Evolutionary conservation across 2,797 vertebrate species (phyloP).

Genomic region (Rhynchotus rufescens): DNA sequence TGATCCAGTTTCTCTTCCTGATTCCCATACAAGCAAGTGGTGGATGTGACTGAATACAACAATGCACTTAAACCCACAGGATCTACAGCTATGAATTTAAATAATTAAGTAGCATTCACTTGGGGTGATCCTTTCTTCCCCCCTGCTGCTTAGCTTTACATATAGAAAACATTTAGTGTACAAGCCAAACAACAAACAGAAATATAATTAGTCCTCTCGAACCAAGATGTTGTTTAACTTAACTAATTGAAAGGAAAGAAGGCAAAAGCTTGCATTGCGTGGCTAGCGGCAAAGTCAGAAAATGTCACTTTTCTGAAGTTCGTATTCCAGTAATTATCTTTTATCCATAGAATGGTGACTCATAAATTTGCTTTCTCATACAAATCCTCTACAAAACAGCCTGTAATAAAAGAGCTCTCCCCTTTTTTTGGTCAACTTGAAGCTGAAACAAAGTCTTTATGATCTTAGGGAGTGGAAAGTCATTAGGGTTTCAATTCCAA

Average conservation of each 20-base stretch:
- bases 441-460: slow-evolving; percentile 35
- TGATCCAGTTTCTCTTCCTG: slow-evolving; percentile 21
- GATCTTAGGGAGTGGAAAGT: slow-evolving; percentile 42
- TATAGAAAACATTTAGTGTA: slow-evolving; percentile 19
- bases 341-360: slow-evolving; percentile 47
- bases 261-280: background rate
- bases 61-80: background rate
- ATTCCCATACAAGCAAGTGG: background rate
- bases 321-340: background rate
- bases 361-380: slow-evolving; percentile 20
- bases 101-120: background rate
- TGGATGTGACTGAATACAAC: background rate
- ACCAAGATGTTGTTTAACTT: slow-evolving; percentile 25
- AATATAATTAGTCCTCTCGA: slow-evolving; percentile 43
- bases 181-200: background rate
- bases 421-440: slow-evolving; percentile 52
- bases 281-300: background rate
- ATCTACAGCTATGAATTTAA: slow-evolving; percentile 8
- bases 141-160: background rate
- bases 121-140: background rate
- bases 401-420: background rate
- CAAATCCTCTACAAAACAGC: background rate
- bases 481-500: slow-evolving; percentile 52
- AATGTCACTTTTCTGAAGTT: slow-evolving; percentile 33
- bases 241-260: slow-evolving; percentile 39